Evolutionary conservation across 1,140 invertebrate genomes (phyloP), one percentile per base, ranked within the genome.

Genomic region (Scaptomyza montana): DNA sequence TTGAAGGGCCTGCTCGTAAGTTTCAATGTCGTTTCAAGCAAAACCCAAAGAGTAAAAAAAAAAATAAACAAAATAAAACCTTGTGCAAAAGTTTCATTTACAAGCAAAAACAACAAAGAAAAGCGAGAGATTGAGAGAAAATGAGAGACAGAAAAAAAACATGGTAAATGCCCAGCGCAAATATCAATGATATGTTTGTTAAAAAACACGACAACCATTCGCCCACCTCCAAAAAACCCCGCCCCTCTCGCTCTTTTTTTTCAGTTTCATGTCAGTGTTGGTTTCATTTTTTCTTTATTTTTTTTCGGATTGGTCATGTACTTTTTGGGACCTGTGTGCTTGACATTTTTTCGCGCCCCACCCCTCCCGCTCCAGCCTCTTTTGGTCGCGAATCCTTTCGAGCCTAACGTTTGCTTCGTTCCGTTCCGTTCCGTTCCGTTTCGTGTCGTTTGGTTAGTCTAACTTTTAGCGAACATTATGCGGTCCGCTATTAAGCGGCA

Each of bases 111-210:
- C 53, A 51, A n/a, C 59, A 70, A 63, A 50, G 72, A 55, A 56
- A 53, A 55, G 21, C 21, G 21, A 25, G 7, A 50, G 16, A 16
- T 16, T 16, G 16, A 16, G 16, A 7, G 10, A 39, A 9, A 16
- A 16, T 16, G 16, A 39, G 10, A 9, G 10, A 12, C 3, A 39
- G 5, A 7, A 43, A 43, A 5, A 4, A 43, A 43, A 59, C 21
- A 46, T 62, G 77, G 74, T 71, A 79, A 79, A 56, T 75, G 77
- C 72, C 73, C 78, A 69, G 78, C 78, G 49, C 78, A 86, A 87
- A 87, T 81, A 87, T 87, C 82, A 86, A 81, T 86, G 81, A 87
- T 86, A 87, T 86, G 82, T 86, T 86, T 87, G 82, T 87, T 86
- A 78, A 86, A 86, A 86, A 86, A 86, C 78, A 86, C 82, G 71